These are phyloP conservation scores for Oryzias javanicus DNA, from an alignment of 2,113 vertebrate genomes.

Conservation along the genomic window DNA sequence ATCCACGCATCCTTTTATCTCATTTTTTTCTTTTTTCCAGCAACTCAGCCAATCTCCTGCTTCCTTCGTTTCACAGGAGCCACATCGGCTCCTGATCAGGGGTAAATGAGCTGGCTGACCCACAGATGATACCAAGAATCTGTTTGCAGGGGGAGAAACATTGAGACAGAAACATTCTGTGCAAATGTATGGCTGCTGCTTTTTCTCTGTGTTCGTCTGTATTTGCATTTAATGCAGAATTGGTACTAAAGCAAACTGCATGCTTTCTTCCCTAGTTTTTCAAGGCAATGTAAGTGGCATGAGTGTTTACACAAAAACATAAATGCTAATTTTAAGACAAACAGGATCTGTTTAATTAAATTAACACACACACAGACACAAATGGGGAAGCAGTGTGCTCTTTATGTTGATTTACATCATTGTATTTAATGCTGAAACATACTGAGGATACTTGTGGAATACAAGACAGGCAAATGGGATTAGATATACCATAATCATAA, in stretches of 20 bases:
- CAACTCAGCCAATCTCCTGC: constrained; percentile 33
- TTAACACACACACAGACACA: neutral
- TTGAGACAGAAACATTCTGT: constrained; percentile 4
- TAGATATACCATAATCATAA: too few species aligned
- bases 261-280: neutral
- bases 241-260: too few species aligned
- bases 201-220: constrained; percentile 3
- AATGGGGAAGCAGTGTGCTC: neutral
- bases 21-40: constrained; percentile 9
- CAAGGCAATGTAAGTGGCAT: constrained; percentile 24
- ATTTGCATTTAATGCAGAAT: constrained; percentile 4
- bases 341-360: constrained; percentile 3
- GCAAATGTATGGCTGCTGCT: neutral
- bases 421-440: neutral
- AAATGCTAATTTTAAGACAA: constrained; percentile 30
- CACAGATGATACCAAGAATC: constrained; percentile 27
- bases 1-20: constrained; percentile 60
- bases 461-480: neutral
- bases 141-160: constrained; percentile 13
- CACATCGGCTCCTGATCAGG: constrained; percentile 20
- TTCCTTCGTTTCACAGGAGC: constrained; percentile 44
- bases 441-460: neutral
- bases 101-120: constrained; percentile 62
- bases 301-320: constrained; percentile 29
- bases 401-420: constrained; percentile 4